Evolutionary conservation across 2,113 vertebrate species (phyloP).

Genomic region (Prolemur simus): DNA sequence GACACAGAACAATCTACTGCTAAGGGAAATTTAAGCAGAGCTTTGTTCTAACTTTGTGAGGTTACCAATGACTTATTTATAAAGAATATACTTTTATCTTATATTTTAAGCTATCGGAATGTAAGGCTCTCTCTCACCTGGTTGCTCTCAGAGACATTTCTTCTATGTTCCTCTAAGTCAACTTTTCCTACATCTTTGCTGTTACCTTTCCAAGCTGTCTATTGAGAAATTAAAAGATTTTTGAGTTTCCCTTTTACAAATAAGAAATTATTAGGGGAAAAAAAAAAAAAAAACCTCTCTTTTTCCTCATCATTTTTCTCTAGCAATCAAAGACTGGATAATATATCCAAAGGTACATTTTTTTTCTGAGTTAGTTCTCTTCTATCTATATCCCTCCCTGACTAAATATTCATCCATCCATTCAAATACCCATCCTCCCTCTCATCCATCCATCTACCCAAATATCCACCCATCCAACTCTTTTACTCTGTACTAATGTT

Average conservation of each 20-base stretch:
- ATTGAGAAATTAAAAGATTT: background rate
- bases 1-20: background rate
- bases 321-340: background rate
- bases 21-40: background rate
- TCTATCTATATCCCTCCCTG: background rate
- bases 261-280: background rate
- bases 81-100: background rate
- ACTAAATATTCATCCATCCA: background rate
- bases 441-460: background rate
- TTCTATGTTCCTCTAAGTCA: background rate
- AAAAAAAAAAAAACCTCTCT: background rate
- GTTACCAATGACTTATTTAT: background rate
- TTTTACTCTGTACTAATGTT: background rate
- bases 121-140: background rate
- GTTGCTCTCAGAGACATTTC: background rate
- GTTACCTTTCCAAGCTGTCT: background rate
- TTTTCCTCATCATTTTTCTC: background rate
- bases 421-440: background rate
- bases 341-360: background rate
- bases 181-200: background rate
- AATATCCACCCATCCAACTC: background rate
- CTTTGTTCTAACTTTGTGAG: background rate
- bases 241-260: background rate
- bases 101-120: background rate
- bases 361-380: background rate